A percentile compares a stretch with the other conserved stretches of the same genome.
Conservation (phyloP, 64 coral and sea anemone genomes). For the Dendronephthya gigantea region DNA sequence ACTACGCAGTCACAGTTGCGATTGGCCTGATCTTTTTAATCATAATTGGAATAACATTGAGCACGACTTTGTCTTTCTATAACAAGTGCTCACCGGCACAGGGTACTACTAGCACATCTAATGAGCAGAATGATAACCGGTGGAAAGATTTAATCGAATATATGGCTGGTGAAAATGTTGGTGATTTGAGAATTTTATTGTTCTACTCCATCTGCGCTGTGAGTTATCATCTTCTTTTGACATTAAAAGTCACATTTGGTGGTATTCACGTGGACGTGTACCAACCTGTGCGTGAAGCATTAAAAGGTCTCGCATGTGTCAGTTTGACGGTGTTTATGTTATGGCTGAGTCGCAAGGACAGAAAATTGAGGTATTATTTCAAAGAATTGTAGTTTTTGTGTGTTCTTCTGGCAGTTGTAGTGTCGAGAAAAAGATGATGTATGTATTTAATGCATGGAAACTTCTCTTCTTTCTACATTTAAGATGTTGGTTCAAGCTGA, state of each 20-base stretch:
- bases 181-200: slow-evolving; percentile 38
- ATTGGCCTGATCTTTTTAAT: not conserved
- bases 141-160: slow-evolving; percentile 36
- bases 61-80: not conserved
- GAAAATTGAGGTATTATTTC: slow-evolving; percentile 69
- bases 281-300: slow-evolving; percentile 30
- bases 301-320: slow-evolving; percentile 39
- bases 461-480: not conserved
- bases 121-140: not conserved
- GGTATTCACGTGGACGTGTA: not conserved
- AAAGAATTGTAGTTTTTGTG: no score
- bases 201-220: slow-evolving; percentile 50
- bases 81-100: no score
- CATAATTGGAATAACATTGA: not conserved
- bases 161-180: slow-evolving; percentile 32
- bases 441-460: no score
- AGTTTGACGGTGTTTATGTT: slow-evolving; percentile 34
- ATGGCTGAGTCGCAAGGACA: slow-evolving; percentile 37
- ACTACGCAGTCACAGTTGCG: not conserved
- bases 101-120: no score
- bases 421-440: no score
- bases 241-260: slow-evolving; percentile 23
- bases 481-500: slow-evolving; percentile 43
- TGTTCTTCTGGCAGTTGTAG: no score
- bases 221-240: slow-evolving; percentile 44